A percentile compares a stretch with the other conserved stretches of the same genome.
These are phyloP conservation scores for Bufo gargarizans DNA, from an alignment of 2,113 vertebrate genomes.

Conservation along the genomic window DNA sequence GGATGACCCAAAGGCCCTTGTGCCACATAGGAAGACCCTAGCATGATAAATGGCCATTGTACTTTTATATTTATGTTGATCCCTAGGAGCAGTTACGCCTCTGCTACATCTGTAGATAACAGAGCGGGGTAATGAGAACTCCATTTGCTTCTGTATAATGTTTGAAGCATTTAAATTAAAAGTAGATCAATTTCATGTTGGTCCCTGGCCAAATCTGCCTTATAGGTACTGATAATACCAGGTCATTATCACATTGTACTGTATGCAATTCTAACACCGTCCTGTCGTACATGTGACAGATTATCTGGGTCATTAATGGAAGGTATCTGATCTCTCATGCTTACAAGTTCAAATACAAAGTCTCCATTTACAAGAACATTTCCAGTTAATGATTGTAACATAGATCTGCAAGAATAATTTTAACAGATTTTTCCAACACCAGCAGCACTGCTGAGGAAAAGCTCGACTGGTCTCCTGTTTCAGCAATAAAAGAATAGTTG, in stretches of 20 bases:
- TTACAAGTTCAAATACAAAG: background rate
- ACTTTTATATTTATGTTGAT: too few species aligned
- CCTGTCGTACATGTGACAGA: background rate
- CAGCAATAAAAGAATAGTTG: background rate
- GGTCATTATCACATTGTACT: conserved; percentile 23
- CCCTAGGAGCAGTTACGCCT: too few species aligned
- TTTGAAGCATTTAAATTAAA: background rate
- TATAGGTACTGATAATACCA: background rate
- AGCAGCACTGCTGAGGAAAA: background rate
- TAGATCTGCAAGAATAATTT: conserved; percentile 1
- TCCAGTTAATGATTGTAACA: background rate
- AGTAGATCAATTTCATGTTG: conserved; percentile 11
- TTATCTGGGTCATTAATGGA: background rate
- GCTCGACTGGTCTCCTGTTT: background rate
- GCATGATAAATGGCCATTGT: too few species aligned
- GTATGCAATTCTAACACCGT: background rate
- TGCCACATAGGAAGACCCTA: too few species aligned
- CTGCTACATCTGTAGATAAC: background rate
- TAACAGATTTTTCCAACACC: background rate
- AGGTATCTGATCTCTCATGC: conserved; percentile 4
- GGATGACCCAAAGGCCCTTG: too few species aligned
- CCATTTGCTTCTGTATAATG: background rate
- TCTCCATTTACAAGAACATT: background rate
- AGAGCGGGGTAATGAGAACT: background rate
- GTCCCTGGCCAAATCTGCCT: background rate